Evolutionary conservation across 1,140 invertebrate genomes (phyloP).

Genomic region (Lepidotrigona ventralis): DNA sequence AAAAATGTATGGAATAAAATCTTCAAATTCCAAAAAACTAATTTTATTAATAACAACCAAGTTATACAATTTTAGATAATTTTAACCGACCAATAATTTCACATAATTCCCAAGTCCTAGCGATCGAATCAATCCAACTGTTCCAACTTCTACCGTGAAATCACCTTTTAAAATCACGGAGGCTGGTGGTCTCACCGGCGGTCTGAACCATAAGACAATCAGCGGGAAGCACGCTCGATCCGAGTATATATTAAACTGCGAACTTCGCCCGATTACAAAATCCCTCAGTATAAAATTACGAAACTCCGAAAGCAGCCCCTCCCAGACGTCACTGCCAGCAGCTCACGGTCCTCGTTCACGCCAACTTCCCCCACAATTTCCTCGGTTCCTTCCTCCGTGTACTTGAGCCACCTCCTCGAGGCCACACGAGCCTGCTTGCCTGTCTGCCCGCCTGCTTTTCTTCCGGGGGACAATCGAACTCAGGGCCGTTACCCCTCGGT

Average conservation of each 20-base stretch:
- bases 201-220: neutral
- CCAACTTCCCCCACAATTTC: neutral
- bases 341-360: neutral
- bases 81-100: too few species aligned
- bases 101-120: neutral
- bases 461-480: conserved; percentile 10
- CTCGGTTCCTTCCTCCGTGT: neutral
- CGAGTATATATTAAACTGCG: neutral
- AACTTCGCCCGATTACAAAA: neutral
- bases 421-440: neutral
- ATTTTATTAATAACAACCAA: too few species aligned
- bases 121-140: neutral
- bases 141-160: too few species aligned
- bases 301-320: neutral
- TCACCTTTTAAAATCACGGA: neutral
- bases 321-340: neutral
- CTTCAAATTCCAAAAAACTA: too few species aligned
- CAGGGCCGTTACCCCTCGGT: neutral
- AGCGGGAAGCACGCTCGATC: neutral
- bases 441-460: neutral
- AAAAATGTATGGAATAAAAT: too few species aligned
- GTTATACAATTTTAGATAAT: too few species aligned
- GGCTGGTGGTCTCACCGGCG: neutral
- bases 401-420: too few species aligned
- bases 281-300: neutral